Evolutionary conservation across 1,140 invertebrate species (phyloP).

Genomic region (Drosophila sproati): DNA sequence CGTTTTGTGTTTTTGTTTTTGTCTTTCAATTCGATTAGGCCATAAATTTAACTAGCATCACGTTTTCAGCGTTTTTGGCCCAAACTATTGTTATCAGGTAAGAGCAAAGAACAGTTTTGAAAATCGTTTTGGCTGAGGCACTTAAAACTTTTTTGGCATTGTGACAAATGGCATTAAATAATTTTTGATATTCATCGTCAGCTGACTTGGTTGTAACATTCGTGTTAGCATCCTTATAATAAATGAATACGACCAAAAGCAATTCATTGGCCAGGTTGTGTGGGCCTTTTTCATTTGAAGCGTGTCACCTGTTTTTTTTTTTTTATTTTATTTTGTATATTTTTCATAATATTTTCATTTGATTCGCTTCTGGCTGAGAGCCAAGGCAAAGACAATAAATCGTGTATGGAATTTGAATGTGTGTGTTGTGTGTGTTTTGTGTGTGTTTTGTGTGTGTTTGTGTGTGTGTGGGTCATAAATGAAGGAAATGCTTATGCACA

Average conservation of each 20-base stretch:
- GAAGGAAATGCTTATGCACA: constrained; percentile 32
- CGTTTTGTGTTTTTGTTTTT: constrained; percentile 29
- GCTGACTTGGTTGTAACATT: constrained; percentile 39
- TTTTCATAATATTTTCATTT: constrained; percentile 34
- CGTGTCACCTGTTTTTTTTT: constrained; percentile 33
- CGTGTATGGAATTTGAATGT: constrained; percentile 15
- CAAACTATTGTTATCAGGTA: constrained; percentile 58
- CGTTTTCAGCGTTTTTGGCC: constrained; percentile 61
- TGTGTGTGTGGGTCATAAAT: constrained; percentile 19
- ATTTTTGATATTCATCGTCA: constrained; percentile 49
- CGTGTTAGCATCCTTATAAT: constrained; percentile 8
- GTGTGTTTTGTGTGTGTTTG: constrained; percentile 1
- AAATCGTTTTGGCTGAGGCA: not conserved
- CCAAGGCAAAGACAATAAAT: constrained; percentile 30
- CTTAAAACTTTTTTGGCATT: constrained; percentile 17
- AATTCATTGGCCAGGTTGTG: constrained; percentile 18
- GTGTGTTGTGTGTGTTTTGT: constrained; percentile 6
- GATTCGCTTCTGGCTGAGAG: constrained; percentile 22
- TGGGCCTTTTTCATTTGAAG: not conserved
- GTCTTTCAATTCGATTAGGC: constrained; percentile 57
- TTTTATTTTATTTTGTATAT: not conserved
- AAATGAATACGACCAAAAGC: constrained; percentile 5
- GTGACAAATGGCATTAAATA: constrained; percentile 23
- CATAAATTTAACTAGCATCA: constrained; percentile 76
- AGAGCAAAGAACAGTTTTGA: constrained; percentile 7